A percentile compares a stretch with the other conserved stretches of the same genome.
Evolutionary conservation across 2,797 vertebrate genomes (phyloP).

Genomic region (Sphaeramia orbicularis): DNA sequence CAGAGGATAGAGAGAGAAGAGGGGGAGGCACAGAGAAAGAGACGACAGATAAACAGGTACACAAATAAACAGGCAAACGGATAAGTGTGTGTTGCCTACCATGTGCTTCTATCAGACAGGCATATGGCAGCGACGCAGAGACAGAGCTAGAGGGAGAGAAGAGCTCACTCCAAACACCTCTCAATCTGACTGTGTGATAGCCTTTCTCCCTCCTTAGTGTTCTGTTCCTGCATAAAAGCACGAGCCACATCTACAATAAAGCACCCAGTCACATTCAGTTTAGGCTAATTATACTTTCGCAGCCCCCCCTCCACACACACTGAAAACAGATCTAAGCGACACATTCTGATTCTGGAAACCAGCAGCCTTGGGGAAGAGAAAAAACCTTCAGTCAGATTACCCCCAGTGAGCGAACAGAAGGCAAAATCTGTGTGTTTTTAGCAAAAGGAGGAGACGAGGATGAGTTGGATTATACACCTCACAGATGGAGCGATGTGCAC

Average conservation of each 20-base stretch:
- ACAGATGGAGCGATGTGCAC: constrained; percentile 39
- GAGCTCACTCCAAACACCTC: constrained; percentile 45
- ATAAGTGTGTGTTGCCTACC: constrained; percentile 43
- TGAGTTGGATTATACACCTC: constrained; percentile 28
- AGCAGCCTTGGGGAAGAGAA: neutral
- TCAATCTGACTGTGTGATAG: constrained; percentile 19
- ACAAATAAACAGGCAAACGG: constrained; percentile 47
- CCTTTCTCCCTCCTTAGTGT: neutral
- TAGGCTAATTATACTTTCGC: constrained; percentile 37
- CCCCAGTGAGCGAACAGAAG: constrained; percentile 21
- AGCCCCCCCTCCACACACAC: constrained; percentile 14
- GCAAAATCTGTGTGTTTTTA: constrained; percentile 21
- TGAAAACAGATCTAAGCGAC: constrained; percentile 5
- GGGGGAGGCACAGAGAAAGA: constrained; percentile 28
- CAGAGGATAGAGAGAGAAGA: constrained; percentile 26
- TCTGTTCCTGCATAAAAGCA: neutral
- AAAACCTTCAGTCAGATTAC: constrained; percentile 7
- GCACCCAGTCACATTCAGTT: constrained; percentile 40
- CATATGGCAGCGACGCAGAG: constrained; percentile 49
- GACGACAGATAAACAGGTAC: constrained; percentile 52
- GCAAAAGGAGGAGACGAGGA: constrained; percentile 27
- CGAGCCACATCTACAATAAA: constrained; percentile 16
- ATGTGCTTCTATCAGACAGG: constrained; percentile 56
- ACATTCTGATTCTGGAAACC: constrained; percentile 14
- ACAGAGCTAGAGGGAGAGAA: constrained; percentile 33